Evolutionary conservation across 2,797 vertebrate genomes (phyloP), one percentile per base, ranked within the genome.

Genomic region (Scyliorhinus canicula): DNA sequence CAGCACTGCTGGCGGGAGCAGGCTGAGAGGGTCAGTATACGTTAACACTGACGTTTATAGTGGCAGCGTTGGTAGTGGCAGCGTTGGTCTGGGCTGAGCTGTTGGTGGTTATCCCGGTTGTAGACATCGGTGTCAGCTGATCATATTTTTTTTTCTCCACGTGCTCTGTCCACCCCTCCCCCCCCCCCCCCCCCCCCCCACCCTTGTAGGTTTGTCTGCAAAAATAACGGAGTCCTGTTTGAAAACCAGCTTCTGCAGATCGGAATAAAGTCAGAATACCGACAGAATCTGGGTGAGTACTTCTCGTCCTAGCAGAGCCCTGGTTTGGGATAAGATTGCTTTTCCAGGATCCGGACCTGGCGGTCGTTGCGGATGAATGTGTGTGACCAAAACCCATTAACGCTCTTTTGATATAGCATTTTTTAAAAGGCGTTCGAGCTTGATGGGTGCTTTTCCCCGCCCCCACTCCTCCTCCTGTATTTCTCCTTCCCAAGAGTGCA

Each of bases 201-300:
- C n/a, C n/a, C n/a, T 95, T 95, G 16, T 79, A 99, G 98, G 97
- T 99, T 99, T 96, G 98, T 99, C 95, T 99, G 98, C 96, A 99
- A 99, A 97, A 99, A 99, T 96, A 99, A 98, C 0, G 98, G 98
- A 0, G 98, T 99, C 95, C 97, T 99, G 95, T 99, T 99, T 96
- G 98, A 99, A 97, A 99, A 99, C 96, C 98, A 99, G 96, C 98
- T 99, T 95, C 96, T 99, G 95, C 98, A 99, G 97, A 99, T 99
- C 0, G 98, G 98, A 71, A 98, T 99, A 95, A 99, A 99, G 96
- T 99, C 98, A 0, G 98, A 99, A 96, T 99, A 99, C 96, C 98
- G 98, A 95, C 98, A 99, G 97, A 99, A 99, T 95, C 96, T 99
- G 95, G 98, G 98, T 98, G 96, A 96, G 98, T 96, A 71, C 60